Evolutionary conservation across 2,888 invertebrate species (phyloP).

Genomic region (Dolomedes plantarius): DNA sequence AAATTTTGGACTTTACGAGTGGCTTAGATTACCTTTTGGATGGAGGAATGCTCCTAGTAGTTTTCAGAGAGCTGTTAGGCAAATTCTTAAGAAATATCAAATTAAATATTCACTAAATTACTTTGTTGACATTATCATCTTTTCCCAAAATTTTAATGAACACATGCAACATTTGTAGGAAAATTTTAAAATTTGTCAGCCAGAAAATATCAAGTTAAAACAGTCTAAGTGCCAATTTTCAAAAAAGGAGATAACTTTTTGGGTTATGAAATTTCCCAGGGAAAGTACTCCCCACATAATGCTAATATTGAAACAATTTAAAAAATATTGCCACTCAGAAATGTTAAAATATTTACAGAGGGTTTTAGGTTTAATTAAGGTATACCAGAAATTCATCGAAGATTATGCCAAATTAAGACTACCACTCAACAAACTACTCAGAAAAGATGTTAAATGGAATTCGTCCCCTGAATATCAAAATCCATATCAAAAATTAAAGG

Average conservation of each 20-base stretch:
- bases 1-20: neutral
- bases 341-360: neutral
- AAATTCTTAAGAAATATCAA: neutral
- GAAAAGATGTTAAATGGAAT: neutral
- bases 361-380: neutral
- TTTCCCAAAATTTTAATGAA: neutral
- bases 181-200: neutral
- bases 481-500: neutral
- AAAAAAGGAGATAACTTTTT: neutral
- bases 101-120: neutral
- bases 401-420: neutral
- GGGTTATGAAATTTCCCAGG: neutral
- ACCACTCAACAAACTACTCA: neutral
- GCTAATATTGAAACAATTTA: neutral
- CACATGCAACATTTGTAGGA: neutral
- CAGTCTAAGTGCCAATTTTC: neutral
- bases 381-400: neutral
- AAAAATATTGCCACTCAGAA: neutral
- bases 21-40: neutral
- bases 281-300: neutral
- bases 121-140: neutral
- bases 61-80: neutral
- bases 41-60: neutral
- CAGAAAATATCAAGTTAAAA: neutral
- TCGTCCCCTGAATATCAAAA: neutral